Evolutionary conservation across 2,888 invertebrate genomes (phyloP), one percentile per base, ranked within the genome.

Genomic region (Macrophya annulata): DNA sequence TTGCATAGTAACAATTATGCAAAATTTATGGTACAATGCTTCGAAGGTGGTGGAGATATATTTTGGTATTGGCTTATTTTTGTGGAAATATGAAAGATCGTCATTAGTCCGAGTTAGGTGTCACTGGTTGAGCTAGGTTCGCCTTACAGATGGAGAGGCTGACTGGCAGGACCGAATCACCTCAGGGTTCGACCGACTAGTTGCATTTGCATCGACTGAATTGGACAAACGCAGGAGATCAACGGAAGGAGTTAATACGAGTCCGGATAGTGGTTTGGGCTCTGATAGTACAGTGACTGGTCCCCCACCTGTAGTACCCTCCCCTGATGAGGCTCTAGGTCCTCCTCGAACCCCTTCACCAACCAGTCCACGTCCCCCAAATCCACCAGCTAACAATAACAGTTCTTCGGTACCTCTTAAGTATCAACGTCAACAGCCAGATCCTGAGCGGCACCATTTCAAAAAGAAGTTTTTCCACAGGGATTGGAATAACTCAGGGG

Each of bases 121-220:
- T 55, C 62, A 48, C 17, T 65, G 79, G 81, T 85, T 81, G 84
- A 87, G 77, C 31, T 37, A 84, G 79, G 81, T 55, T 86, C 81
- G 85, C 85, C 83, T 92, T 93, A n/a, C 91, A 93, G 97, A 96
- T 89, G 97, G 97, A 93, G 97, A 97, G 93, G 96, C 97, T 90
- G 97, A 98, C 93, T 98, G 98, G 98, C 98, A 98, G 93, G 97
- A 98, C 93, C 97, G 98, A 89, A 98, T 98, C 90, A 98, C 97
- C 93, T 98, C 97, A 89, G 98, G 98, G 84, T 99, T 99, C 94
- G 99, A 99, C 94, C 97, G 98, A 89, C 95, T 99, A 90, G 98
- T 99, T 89, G 98, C 98, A 86, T 98, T 98, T 93, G 98, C 98
- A 79, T 98, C 98, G 65, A 98, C 98, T 21, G 98, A 98, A 91